Evolutionary conservation across 2,888 invertebrate species (phyloP).

Genomic region (Nycteola revayana): DNA sequence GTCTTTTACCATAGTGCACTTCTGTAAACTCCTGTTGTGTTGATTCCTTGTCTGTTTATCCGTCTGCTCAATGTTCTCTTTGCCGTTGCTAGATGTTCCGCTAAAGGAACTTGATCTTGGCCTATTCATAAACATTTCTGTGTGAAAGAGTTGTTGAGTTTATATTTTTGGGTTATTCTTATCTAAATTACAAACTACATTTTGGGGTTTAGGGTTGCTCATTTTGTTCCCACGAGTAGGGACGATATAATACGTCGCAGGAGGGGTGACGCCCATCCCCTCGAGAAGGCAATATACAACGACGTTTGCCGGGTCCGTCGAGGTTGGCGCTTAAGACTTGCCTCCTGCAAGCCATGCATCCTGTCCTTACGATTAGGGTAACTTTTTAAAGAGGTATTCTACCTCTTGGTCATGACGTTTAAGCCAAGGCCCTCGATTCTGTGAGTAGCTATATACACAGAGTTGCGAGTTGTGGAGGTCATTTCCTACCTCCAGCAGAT

Average conservation of each 20-base stretch:
- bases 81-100: too few species aligned
- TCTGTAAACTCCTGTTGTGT: too few species aligned
- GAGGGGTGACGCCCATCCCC: slow-evolving; percentile 19
- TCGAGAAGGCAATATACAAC: slow-evolving; percentile 15
- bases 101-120: too few species aligned
- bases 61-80: too few species aligned
- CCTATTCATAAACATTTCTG: too few species aligned
- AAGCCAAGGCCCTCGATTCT: slow-evolving; percentile 3
- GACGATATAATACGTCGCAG: slow-evolving; percentile 12
- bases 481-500: slow-evolving; percentile 1
- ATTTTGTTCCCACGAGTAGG: slow-evolving; percentile 7
- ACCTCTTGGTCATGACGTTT: slow-evolving; percentile 5
- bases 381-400: slow-evolving; percentile 20
- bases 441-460: not conserved
- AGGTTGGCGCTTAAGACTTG: slow-evolving; percentile 18
- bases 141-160: too few species aligned
- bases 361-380: slow-evolving; percentile 18
- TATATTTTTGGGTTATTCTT: too few species aligned
- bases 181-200: too few species aligned
- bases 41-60: too few species aligned
- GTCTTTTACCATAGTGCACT: too few species aligned
- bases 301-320: slow-evolving; percentile 16
- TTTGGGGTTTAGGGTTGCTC: not conserved
- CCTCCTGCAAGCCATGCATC: slow-evolving; percentile 20
- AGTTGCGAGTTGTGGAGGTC: not conserved